A percentile compares a stretch with the other conserved stretches of the same genome.
These are phyloP conservation scores for Ophiothrix spiculata DNA, from an alignment of 35 echinoderm and acorn worm genomes.

Conservation along the genomic window DNA sequence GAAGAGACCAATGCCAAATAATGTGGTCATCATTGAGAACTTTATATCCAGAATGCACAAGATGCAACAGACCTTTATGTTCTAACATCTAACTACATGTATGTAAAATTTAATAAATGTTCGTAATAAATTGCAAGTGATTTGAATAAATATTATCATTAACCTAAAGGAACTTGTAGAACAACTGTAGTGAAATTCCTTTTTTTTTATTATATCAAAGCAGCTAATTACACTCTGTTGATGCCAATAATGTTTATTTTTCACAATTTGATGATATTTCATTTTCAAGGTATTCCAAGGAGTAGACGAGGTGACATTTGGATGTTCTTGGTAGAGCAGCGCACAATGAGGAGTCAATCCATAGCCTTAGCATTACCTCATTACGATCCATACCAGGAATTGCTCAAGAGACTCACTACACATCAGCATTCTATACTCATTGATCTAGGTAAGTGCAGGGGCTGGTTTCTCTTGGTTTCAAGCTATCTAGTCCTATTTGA, in stretches of 20 bases:
- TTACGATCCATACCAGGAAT: conserved; percentile 67
- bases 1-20: too few species aligned
- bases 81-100: too few species aligned
- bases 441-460: conserved; percentile 74
- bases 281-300: conserved; percentile 68
- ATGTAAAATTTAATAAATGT: too few species aligned
- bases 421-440: conserved; percentile 99
- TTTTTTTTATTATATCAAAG: background rate
- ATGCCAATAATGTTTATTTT: background rate
- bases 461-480: background rate
- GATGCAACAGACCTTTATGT: too few species aligned
- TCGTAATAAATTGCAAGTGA: too few species aligned
- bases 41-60: too few species aligned
- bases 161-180: too few species aligned
- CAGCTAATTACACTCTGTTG: background rate
- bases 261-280: background rate
- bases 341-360: conserved; percentile 9
- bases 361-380: conserved; percentile 33
- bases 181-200: too few species aligned
- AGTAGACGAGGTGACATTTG: conserved; percentile 73
- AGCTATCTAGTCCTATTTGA: background rate
- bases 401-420: conserved; percentile 86
- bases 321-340: conserved; percentile 74
- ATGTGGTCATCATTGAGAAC: too few species aligned
- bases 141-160: too few species aligned